Conservation (phyloP, 2,113 vertebrate genomes). For the Apaloderma vittatum region DNA sequence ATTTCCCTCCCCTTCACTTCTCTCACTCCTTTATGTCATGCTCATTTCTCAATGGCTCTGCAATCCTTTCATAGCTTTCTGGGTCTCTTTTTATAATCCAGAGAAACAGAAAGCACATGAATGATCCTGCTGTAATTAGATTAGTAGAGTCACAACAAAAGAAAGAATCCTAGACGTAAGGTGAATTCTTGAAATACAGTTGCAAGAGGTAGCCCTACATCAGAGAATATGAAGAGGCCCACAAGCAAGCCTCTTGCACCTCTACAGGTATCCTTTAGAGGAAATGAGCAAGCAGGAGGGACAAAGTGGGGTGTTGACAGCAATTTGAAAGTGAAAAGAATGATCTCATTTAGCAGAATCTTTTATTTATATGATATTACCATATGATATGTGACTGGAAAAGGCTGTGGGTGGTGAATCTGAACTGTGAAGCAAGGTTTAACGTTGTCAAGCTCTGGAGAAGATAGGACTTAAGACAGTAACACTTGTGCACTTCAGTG, state of each 20-base stretch:
- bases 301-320: neutral
- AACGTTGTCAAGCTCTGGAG: neutral
- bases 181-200: neutral
- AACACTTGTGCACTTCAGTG: neutral
- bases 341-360: neutral
- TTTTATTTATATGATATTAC: neutral
- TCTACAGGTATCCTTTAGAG: neutral
- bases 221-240: neutral
- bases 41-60: neutral
- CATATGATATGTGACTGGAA: neutral
- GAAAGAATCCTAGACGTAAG: neutral
- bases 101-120: neutral
- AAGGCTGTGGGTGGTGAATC: neutral
- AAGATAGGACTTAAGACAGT: neutral
- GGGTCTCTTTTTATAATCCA: neutral
- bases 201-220: neutral
- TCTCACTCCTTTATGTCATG: neutral
- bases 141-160: constrained; percentile 24
- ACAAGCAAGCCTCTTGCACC: neutral
- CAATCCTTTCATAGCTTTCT: neutral
- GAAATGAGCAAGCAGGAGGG: neutral
- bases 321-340: neutral
- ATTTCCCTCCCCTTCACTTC: neutral
- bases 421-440: neutral
- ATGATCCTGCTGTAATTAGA: neutral